Percentiles rank a stretch among this genome's conserved stretches.
Conservation (phyloP, 1,140 invertebrate species). For the Rhagoletis zephyria region DNA sequence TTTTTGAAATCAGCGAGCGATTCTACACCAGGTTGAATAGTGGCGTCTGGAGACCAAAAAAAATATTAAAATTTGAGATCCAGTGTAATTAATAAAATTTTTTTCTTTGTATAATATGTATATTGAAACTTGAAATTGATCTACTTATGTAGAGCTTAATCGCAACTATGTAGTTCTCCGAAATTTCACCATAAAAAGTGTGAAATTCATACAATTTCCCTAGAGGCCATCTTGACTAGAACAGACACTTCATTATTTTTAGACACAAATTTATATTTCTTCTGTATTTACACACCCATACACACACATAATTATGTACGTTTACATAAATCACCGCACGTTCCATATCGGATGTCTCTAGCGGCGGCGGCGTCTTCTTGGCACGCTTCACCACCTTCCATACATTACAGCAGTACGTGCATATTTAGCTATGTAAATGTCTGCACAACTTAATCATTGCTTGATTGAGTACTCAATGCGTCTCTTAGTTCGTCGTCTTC, state of each 20-base stretch:
- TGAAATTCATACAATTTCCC: background rate
- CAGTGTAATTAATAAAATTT: too few relatives aligned
- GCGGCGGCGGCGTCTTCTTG: background rate
- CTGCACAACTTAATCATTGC: slow-evolving; percentile 25
- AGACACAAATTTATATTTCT: background rate
- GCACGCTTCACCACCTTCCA: slow-evolving; percentile 36
- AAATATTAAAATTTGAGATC: too few relatives aligned
- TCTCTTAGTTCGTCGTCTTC: background rate
- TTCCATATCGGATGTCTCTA: slow-evolving; percentile 29
- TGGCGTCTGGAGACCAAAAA: too few relatives aligned
- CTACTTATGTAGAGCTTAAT: too few relatives aligned
- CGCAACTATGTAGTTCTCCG: too few relatives aligned
- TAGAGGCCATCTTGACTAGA: background rate
- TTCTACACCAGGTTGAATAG: too few relatives aligned
- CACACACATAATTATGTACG: background rate
- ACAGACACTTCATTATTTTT: background rate
- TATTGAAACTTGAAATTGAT: too few relatives aligned
- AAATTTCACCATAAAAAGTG: too few relatives aligned
- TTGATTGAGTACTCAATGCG: slow-evolving; percentile 5
- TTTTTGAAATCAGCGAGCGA: too few relatives aligned
- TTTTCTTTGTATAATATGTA: too few relatives aligned
- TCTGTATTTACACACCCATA: background rate
- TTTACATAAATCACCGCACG: slow-evolving; percentile 3
- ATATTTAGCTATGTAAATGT: background rate
- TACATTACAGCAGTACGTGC: background rate